phyloP scores from a whole-genome alignment of 2,888 invertebrate species.

The Aleiodes alternator region DNA sequence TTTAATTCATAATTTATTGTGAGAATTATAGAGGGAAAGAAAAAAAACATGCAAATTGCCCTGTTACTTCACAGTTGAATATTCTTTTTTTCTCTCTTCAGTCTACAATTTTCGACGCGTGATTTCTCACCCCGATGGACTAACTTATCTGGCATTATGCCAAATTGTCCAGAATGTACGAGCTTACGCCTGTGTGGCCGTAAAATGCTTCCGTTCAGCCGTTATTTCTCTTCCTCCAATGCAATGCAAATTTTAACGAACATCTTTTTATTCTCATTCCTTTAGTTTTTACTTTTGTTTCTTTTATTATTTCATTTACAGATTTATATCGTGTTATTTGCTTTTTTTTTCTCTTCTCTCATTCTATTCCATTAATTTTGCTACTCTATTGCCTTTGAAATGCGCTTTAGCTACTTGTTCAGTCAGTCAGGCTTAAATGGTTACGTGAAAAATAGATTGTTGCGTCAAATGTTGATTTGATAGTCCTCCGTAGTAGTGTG shows the following conservation, averaged over 20 bases:
- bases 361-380: background rate
- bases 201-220: conserved; percentile 34
- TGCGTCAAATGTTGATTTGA: conserved; percentile 19
- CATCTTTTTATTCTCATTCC: background rate
- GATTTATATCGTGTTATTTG: background rate
- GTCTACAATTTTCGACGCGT: conserved; percentile 11
- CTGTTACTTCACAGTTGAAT: background rate
- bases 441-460: conserved; percentile 29
- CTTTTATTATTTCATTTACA: conserved; percentile 14
- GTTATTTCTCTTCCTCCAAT: conserved; percentile 11
- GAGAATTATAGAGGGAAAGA: no score
- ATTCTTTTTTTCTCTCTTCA: conserved; percentile 6
- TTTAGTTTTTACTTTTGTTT: background rate
- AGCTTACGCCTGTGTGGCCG: conserved; percentile 25
- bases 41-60: conserved; percentile 6
- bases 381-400: background rate
- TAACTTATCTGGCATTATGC: conserved; percentile 24
- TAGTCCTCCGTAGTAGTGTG: background rate
- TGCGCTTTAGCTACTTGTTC: conserved; percentile 1
- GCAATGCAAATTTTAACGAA: conserved; percentile 12
- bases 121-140: conserved; percentile 32
- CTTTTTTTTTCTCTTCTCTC: background rate
- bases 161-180: conserved; percentile 38
- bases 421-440: conserved; percentile 12
- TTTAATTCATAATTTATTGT: background rate